A percentile compares a stretch with the other conserved stretches of the same genome.
Evolutionary conservation across 2,888 invertebrate species (phyloP).

Genomic region (Drepanosiphum platanoidis): DNA sequence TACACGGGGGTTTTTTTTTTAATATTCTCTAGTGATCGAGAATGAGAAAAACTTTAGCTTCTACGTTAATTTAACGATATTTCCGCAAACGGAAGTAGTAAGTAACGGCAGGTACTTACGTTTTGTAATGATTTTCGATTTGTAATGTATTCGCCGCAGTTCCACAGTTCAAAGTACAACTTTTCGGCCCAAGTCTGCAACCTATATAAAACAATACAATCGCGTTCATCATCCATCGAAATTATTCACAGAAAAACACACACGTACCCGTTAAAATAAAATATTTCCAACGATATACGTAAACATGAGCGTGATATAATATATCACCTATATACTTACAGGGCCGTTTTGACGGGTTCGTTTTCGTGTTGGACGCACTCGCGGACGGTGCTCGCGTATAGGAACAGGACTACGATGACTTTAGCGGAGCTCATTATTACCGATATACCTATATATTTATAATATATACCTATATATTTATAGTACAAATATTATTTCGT

Average conservation of each 20-base stretch:
- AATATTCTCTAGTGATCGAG: no score
- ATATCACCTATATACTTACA: slow-evolving; percentile 29
- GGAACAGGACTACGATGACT: slow-evolving; percentile 15
- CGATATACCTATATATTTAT: no score
- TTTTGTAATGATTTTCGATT: slow-evolving; percentile 81
- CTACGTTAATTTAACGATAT: no score
- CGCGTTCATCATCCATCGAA: no score
- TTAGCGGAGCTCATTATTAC: slow-evolving; percentile 46
- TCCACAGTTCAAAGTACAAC: slow-evolving; percentile 79
- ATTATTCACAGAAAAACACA: not conserved
- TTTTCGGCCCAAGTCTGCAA: slow-evolving; percentile 77
- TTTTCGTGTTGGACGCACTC: slow-evolving; percentile 42
- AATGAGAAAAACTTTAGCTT: no score
- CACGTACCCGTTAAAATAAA: not conserved
- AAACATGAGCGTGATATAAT: slow-evolving; percentile 36
- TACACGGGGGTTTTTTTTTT: no score
- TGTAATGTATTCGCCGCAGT: slow-evolving; percentile 83
- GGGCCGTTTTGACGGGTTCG: slow-evolving; percentile 46
- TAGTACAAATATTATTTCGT: no score
- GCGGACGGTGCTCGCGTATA: slow-evolving; percentile 20
- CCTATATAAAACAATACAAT: not conserved
- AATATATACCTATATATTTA: no score
- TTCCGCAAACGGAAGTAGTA: no score
- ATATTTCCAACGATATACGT: not conserved
- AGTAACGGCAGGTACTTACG: slow-evolving; percentile 70